These are phyloP conservation scores for Mirza zaza DNA, from an alignment of 2,113 vertebrate species.

Conservation along the genomic window DNA sequence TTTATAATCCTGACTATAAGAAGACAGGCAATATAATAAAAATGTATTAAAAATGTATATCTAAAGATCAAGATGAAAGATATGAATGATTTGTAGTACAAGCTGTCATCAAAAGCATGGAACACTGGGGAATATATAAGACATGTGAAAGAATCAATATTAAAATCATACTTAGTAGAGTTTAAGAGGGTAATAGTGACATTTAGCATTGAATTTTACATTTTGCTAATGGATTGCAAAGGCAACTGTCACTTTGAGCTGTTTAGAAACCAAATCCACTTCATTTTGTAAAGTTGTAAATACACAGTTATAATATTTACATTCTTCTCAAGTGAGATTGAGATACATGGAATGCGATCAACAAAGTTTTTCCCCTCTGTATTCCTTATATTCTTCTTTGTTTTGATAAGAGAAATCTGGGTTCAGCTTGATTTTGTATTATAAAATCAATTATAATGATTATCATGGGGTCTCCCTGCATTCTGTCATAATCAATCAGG, in stretches of 20 bases:
- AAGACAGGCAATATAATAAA: slow-evolving; percentile 11
- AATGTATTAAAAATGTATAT: slow-evolving; percentile 12
- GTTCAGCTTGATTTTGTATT: slow-evolving; percentile 68
- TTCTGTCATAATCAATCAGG: slow-evolving; percentile 79
- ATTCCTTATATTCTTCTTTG: neutral
- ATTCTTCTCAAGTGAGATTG: slow-evolving; percentile 42
- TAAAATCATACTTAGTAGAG: slow-evolving; percentile 56
- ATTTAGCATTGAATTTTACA: slow-evolving; percentile 37
- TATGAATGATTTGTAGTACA: slow-evolving; percentile 53
- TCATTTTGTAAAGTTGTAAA: slow-evolving; percentile 57
- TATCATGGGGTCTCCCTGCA: slow-evolving; percentile 76
- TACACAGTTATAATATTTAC: neutral
- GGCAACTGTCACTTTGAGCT: slow-evolving; percentile 37
- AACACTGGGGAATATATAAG: neutral
- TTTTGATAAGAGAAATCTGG: slow-evolving; percentile 73
- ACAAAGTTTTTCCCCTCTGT: neutral
- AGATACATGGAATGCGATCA: slow-evolving; percentile 18
- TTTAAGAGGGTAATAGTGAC: slow-evolving; percentile 14
- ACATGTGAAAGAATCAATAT: slow-evolving; percentile 43
- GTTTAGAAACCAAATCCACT: slow-evolving; percentile 41
- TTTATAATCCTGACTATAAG: slow-evolving; percentile 33
- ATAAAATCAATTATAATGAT: slow-evolving; percentile 82
- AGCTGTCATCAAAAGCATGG: neutral
- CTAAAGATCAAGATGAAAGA: slow-evolving; percentile 51
- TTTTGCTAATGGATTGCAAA: slow-evolving; percentile 54